These are phyloP conservation scores for Chamaea fasciata DNA, from an alignment of 2,113 vertebrate genomes.

Conservation along the genomic window DNA sequence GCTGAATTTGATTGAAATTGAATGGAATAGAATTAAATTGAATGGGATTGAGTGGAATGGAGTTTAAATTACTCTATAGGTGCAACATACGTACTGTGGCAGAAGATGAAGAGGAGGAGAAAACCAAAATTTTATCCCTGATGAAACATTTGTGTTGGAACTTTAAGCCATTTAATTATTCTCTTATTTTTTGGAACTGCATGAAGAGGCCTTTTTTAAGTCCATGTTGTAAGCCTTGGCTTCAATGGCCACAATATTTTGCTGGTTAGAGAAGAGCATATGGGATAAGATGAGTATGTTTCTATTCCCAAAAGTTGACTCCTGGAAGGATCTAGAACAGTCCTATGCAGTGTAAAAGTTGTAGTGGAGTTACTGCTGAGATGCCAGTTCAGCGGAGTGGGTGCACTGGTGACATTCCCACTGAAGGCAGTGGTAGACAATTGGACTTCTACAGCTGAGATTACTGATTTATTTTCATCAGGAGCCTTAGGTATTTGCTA, in stretches of 20 bases:
- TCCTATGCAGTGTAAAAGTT: neutral
- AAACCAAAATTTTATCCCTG: neutral
- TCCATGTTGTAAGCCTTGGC: neutral
- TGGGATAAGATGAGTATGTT: neutral
- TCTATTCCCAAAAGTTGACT: neutral
- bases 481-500: neutral
- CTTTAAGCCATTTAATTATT: neutral
- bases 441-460: neutral
- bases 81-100: fast-evolving
- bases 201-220: neutral
- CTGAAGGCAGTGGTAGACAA: neutral
- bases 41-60: neutral
- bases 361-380: neutral
- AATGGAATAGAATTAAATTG: neutral
- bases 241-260: neutral
- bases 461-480: neutral
- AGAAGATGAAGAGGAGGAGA: neutral
- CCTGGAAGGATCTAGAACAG: neutral
- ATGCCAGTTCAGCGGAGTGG: neutral
- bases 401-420: neutral
- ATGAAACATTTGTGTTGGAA: neutral
- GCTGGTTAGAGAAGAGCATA: neutral
- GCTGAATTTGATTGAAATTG: neutral
- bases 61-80: fast-evolving
- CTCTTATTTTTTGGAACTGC: neutral